Evolutionary conservation across 2,888 invertebrate species (phyloP), one percentile per base, ranked within the genome.

Genomic region (Phrixothrix hirtus): DNA sequence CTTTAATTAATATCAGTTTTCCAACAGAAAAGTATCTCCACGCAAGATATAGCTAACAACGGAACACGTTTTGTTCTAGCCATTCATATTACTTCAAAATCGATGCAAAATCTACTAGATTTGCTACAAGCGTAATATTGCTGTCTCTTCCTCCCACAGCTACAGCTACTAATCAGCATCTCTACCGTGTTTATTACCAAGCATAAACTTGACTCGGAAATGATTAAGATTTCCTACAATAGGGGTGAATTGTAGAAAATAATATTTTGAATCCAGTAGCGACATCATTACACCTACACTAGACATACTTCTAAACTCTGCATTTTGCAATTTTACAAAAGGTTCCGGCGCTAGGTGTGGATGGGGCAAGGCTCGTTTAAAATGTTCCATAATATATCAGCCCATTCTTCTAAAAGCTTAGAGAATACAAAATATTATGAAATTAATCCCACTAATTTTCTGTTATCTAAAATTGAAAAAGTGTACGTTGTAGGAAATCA

Each of bases 141-240:
- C 65, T 65, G 47, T 55, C 36, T 58, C 55, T 67, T 62, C 62
- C 62, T 60, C 63, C 66, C 55, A 69, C 64, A 58, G 60, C 57
- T 64, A 60, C 61, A 48, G 63, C 60, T 53, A 61, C 60, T 57
- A 63, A 55, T 50, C 64, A 66, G 63, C 68, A 65, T 48, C 51
- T 61, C 38, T 58, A 64, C 34, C 50, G 39, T 39, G 55, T 59
- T 13, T 57, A 61, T 37, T 57, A 55, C 41, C 55, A 59, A 46
- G 42, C 55, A 44, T 55, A 53, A 46, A 54, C 34, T 13, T 55
- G 45, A 55, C 31, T 54, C 35, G 46, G 58, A 27, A 35, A 44
- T 14, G 38, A 56, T 48, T 35, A 49, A 49, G 32, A 49, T 26
- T 45, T 35, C 16, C 45, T 27, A 37, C 16, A 52, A 52, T 54